phyloP scores from a whole-genome alignment of 2,797 vertebrate species.

The Nasua narica region DNA sequence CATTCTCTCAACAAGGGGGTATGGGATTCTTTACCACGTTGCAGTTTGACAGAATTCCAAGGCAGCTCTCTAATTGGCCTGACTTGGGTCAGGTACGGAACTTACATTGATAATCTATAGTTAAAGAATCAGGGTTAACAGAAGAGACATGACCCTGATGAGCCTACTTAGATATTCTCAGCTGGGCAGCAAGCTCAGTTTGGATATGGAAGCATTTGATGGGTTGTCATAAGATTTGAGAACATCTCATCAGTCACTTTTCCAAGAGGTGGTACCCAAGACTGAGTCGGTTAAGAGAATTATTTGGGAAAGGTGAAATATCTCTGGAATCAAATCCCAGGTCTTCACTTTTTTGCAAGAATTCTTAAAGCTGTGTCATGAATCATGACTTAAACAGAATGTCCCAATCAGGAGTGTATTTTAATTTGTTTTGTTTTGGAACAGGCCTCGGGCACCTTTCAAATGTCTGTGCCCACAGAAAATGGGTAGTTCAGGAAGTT shows the following conservation, averaged over 20 bases:
- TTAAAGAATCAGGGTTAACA: background rate
- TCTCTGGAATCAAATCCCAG: background rate
- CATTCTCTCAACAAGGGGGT: background rate
- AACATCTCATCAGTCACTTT: background rate
- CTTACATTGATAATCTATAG: background rate
- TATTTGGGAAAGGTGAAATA: background rate
- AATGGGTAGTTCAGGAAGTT: background rate
- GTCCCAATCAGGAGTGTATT: background rate
- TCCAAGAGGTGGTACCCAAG: background rate
- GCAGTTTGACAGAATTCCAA: background rate
- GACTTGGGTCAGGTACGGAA: background rate
- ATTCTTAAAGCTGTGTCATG: background rate
- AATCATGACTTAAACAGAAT: background rate
- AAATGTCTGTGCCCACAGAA: background rate
- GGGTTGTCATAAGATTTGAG: background rate
- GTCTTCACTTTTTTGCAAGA: background rate
- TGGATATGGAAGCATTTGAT: background rate
- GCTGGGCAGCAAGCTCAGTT: background rate
- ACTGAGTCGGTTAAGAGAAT: background rate
- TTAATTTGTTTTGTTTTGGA: constrained; percentile 29
- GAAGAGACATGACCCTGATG: background rate
- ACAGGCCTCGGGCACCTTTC: background rate
- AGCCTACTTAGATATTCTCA: background rate
- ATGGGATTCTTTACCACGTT: background rate
- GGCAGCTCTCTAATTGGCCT: background rate